Conservation (phyloP, 2,888 invertebrate genomes). For the Sthenelais limicola region DNA sequence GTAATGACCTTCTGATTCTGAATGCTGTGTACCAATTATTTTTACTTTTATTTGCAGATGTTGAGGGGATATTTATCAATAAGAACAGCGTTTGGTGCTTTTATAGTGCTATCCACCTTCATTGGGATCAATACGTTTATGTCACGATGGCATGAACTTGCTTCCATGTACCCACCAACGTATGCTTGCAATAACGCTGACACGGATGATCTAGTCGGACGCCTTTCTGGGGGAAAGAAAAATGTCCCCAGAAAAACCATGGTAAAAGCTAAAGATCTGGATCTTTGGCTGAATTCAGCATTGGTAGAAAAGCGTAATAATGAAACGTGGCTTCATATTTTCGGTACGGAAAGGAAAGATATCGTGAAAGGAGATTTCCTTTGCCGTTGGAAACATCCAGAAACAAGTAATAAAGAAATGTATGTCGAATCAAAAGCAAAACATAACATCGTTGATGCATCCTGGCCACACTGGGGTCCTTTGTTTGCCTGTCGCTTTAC, state of each 20-base stretch:
- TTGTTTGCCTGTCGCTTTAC: conserved; percentile 41
- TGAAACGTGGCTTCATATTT: background rate
- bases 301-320: background rate
- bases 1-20: too few relatives aligned
- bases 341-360: conserved; percentile 1
- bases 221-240: too few relatives aligned
- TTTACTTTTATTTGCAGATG: too few relatives aligned
- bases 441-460: conserved; percentile 31
- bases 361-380: conserved; percentile 22
- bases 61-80: too few relatives aligned
- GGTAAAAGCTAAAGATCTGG: conserved; percentile 9
- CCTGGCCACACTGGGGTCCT: conserved; percentile 47
- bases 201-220: too few relatives aligned
- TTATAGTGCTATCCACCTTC: too few relatives aligned
- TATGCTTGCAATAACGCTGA: too few relatives aligned
- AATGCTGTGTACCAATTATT: too few relatives aligned
- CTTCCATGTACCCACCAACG: too few relatives aligned
- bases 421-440: conserved; percentile 8
- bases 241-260: background rate
- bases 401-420: background rate
- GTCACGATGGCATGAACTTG: too few relatives aligned
- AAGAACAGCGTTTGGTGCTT: too few relatives aligned
- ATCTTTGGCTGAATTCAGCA: conserved; percentile 21
- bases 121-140: too few relatives aligned
- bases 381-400: conserved; percentile 4